These are phyloP conservation scores for Gastracanthus pulcherrimus DNA, from an alignment of 2,888 invertebrate species.

Conservation along the genomic window DNA sequence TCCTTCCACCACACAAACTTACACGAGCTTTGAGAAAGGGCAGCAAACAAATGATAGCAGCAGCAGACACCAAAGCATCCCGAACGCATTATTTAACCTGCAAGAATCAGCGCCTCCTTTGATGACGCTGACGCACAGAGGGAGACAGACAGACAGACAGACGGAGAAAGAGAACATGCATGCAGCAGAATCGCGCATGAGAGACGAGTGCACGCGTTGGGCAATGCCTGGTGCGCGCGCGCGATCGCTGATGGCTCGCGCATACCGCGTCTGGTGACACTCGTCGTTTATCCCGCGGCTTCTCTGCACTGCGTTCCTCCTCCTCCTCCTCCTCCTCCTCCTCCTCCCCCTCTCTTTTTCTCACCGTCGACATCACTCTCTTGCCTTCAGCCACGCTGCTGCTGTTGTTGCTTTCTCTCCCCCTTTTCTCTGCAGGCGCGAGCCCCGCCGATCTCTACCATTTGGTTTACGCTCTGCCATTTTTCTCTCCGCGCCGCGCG, in stretches of 20 bases:
- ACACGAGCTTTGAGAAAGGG: too few relatives aligned
- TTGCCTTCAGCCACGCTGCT: slow-evolving; percentile 39
- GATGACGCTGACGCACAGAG: background rate
- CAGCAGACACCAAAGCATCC: too few relatives aligned
- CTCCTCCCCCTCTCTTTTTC: slow-evolving; percentile 35
- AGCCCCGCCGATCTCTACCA: slow-evolving; percentile 58
- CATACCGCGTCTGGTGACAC: slow-evolving; percentile 60
- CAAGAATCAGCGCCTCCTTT: background rate
- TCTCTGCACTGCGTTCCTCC: slow-evolving; percentile 34
- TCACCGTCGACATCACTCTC: slow-evolving; percentile 24
- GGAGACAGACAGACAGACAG: background rate
- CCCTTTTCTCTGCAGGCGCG: too few relatives aligned
- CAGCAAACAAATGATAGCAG: too few relatives aligned
- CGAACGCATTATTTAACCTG: too few relatives aligned
- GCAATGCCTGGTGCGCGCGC: background rate
- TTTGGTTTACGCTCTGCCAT: slow-evolving; percentile 57
- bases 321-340: slow-evolving; percentile 36
- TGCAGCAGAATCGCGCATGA: too few relatives aligned
- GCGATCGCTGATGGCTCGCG: slow-evolving; percentile 56
- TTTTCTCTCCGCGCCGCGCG: slow-evolving; percentile 51
- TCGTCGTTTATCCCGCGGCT: slow-evolving; percentile 54
- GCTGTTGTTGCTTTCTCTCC: slow-evolving; percentile 42
- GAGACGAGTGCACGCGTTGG: too few relatives aligned
- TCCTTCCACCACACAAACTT: too few relatives aligned
- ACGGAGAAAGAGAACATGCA: background rate